Percentiles rank a stretch among this genome's conserved stretches.
These are phyloP conservation scores for Drosophila putrida DNA, from an alignment of 2,888 invertebrate genomes.

Conservation along the genomic window DNA sequence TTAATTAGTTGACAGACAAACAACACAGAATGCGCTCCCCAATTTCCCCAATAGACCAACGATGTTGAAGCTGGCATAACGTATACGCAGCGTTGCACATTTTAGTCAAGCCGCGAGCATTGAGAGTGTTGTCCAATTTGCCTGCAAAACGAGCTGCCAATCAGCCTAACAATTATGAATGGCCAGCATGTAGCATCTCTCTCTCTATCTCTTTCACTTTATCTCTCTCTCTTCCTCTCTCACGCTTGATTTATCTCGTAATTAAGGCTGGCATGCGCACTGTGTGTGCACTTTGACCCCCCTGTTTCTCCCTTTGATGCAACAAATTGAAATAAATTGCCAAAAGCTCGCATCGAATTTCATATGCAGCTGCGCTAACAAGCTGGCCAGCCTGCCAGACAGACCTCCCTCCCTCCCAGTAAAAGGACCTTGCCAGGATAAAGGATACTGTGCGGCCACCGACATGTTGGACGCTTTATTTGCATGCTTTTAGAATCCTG, in stretches of 20 bases:
- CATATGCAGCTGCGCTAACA: slow-evolving; percentile 52
- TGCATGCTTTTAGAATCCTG: slow-evolving; percentile 7
- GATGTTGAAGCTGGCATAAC: slow-evolving; percentile 2
- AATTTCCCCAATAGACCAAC: background rate
- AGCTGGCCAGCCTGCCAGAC: slow-evolving; percentile 5
- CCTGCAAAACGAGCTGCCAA: slow-evolving; percentile 25
- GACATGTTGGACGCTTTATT: slow-evolving; percentile 38
- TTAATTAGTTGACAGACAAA: slow-evolving; percentile 53
- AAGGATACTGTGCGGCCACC: slow-evolving; percentile 12
- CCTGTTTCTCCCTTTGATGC: slow-evolving; percentile 39
- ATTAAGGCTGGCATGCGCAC: slow-evolving; percentile 49
- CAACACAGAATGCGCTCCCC: background rate
- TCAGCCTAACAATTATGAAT: slow-evolving; percentile 45
- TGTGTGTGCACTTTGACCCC: slow-evolving; percentile 33
- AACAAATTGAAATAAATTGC: slow-evolving; percentile 63
- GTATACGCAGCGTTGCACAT: slow-evolving; percentile 34
- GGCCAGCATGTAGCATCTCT: slow-evolving; percentile 10
- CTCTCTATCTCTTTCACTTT: background rate
- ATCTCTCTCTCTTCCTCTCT: slow-evolving; percentile 5
- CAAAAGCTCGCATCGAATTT: slow-evolving; percentile 51
- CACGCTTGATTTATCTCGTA: slow-evolving; percentile 52
- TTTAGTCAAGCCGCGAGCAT: background rate
- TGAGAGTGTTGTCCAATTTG: slow-evolving; percentile 34
- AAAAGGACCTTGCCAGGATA: slow-evolving; percentile 10
- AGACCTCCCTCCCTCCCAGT: background rate